Conservation (phyloP, 2,888 invertebrate genomes). For the Pandemis cinnamomeana region DNA sequence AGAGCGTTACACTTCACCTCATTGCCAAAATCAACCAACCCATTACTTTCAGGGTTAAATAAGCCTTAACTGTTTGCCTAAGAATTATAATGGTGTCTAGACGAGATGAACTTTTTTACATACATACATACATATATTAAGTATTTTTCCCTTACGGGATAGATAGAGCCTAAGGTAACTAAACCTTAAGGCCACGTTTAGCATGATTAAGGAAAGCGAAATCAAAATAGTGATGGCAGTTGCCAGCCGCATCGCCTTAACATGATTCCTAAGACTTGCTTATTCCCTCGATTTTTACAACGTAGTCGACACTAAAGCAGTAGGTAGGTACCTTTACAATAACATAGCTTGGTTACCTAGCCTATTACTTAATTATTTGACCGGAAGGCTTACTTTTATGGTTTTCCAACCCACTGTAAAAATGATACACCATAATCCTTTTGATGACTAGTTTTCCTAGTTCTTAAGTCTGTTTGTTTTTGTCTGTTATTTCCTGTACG, state of each 20-base stretch:
- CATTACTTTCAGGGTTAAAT: constrained; percentile 20
- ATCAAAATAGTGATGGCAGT: too few species aligned
- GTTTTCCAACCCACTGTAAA: too few species aligned
- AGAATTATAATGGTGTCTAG: constrained; percentile 18
- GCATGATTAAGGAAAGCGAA: too few species aligned
- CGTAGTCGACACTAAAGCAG: background rate
- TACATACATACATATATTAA: too few species aligned
- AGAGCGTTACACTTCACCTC: background rate
- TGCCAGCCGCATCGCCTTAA: too few species aligned
- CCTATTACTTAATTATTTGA: background rate
- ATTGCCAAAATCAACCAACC: constrained; percentile 1
- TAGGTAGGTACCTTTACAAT: background rate
- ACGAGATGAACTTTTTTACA: background rate
- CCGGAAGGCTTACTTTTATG: background rate
- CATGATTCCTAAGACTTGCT: too few species aligned
- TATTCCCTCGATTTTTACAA: background rate
- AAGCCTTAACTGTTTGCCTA: background rate
- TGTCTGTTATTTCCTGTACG: background rate
- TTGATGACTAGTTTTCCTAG: too few species aligned
- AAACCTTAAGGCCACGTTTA: too few species aligned
- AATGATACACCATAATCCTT: too few species aligned
- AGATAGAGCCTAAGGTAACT: too few species aligned
- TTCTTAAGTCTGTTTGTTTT: too few species aligned
- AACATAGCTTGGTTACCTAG: background rate
- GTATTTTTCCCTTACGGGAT: too few species aligned